Base-by-base conservation (phyloP, 2,888 invertebrate species). In the Euplexia lucipara region DNA sequence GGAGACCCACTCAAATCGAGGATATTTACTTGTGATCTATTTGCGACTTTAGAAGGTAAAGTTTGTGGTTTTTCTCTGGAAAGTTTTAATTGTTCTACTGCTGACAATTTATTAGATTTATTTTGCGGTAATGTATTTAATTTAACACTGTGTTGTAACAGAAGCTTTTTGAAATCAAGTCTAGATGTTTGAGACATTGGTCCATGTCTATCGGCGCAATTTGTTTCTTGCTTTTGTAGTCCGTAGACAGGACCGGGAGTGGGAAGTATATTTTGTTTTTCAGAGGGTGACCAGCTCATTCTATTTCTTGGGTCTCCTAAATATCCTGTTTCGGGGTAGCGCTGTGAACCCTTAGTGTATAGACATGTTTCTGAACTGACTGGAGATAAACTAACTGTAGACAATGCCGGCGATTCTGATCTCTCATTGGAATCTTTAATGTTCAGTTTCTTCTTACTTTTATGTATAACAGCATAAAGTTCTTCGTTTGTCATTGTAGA, bases 401-500 rank as follows among this genome's bases (percentile, higher is more conserved):
- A 92, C 14, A 95, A 79, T 30, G 94, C 93, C 35, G 95, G 94
- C 4, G 96, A 96, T 62, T 92, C 93, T 1, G 95, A 89, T 83
- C 95, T 90, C 67, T 96, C 96, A 0, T 95, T 90, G 6, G 89
- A 86, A 63, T 96, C 96, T 85, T 95, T 96, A 53, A 97, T 97
- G 78, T 97, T 97, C 58, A 97, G 93, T 86, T 96, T 96, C 90
- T 97, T 97, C 86, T 97, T 97, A 79, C 97, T 97, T 88, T 97
- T 97, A 86, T 97, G 97, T 74, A 97, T 97, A 16, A 97, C 97
- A 3, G 97, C 97, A 84, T 97, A 97, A 3, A 97, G 91, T 88
- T 97, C 97, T 85, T 97, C 97, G 78, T 97, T 97, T n/a, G 97
- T 97, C 97, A 97, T 97, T 0, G 96, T 96, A 2, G 97, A 97